Evolutionary conservation across 2,888 invertebrate genomes (phyloP).

Genomic region (Anthrax anthrax): DNA sequence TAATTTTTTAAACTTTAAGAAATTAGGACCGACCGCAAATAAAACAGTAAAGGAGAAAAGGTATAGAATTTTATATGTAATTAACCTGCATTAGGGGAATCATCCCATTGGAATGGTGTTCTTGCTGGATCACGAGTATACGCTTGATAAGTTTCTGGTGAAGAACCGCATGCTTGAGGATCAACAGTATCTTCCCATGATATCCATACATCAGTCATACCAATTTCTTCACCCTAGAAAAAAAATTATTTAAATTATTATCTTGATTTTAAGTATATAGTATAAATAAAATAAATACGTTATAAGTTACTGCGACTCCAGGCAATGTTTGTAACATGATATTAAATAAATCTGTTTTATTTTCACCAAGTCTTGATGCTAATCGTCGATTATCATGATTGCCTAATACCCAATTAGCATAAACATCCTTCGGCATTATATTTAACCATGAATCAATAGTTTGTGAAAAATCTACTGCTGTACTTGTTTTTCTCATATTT

Average conservation of each 20-base stretch:
- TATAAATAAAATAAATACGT: no score
- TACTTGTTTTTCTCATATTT: slow-evolving; percentile 34
- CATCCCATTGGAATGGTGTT: slow-evolving; percentile 49
- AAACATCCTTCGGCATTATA: slow-evolving; percentile 37
- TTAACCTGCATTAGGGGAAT: slow-evolving; percentile 28
- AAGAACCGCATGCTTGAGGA: slow-evolving; percentile 42
- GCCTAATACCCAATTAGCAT: slow-evolving; percentile 42
- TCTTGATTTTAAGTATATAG: no score
- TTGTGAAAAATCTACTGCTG: slow-evolving; percentile 36
- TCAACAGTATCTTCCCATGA: slow-evolving; percentile 47
- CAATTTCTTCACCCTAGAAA: slow-evolving; percentile 54
- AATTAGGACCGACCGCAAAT: no score
- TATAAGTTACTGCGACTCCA: slow-evolving; percentile 72
- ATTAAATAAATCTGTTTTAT: slow-evolving; percentile 61
- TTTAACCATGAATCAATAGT: slow-evolving; percentile 39
- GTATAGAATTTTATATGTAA: not conserved
- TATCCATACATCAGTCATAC: slow-evolving; percentile 42
- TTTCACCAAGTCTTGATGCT: slow-evolving; percentile 51
- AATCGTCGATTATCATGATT: slow-evolving; percentile 63
- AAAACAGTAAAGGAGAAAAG: not conserved
- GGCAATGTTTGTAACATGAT: slow-evolving; percentile 70
- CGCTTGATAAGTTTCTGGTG: slow-evolving; percentile 36
- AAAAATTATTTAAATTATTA: not conserved
- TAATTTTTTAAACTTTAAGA: no score
- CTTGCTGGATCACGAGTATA: slow-evolving; percentile 39